Evolutionary conservation across 2,113 vertebrate species (phyloP), one percentile per base, ranked within the genome.

Genomic region (Pseudolaguvia tuberculata): DNA sequence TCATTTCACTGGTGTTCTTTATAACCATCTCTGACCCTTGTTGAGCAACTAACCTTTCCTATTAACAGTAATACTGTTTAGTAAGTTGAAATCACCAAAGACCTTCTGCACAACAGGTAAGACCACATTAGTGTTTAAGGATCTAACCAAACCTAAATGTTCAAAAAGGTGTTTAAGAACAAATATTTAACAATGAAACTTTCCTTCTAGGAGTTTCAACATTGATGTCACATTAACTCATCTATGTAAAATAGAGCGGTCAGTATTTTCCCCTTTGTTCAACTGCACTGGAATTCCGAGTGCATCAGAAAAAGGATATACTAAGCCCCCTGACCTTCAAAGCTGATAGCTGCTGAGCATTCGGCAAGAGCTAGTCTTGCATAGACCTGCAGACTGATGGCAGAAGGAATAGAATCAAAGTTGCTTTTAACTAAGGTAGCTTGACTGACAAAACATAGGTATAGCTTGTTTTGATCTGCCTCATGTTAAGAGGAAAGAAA

Each of bases 1-100:
- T 35, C 21, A 65, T 56, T 18, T 50, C 48, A 51, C 57, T 48
- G 25, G 12, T 11, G 29, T 20, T n/a, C n/a, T n/a, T n/a, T n/a
- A n/a, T n/a, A n/a, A n/a, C n/a, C n/a, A n/a, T n/a, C 20, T 57
- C 39, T 57, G 62, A 57, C 42, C 39, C 53, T 27, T 48, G 5
- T 21, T 67, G 73, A 35, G 45, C 47, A 48, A 58, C 18, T 39
- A 48, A 35, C 59, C 72, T 63, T 61, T 52, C 35, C 47, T 42
- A 14, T 39, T 73, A 35, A 10, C 47, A 73, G 48, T 15, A 9
- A 23, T 27, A 35, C 59, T 42, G 18, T 13, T 57, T 10, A 57
- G 20, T 67, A 45, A 68, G 62, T 50, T 20, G 42, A 27, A 27
- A 25, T 35, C 27, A 62, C 45, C 17, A 29, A 75, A 35, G 29